Evolutionary conservation across 2,797 vertebrate species (phyloP).

Genomic region (Leucoraja ocellata): DNA sequence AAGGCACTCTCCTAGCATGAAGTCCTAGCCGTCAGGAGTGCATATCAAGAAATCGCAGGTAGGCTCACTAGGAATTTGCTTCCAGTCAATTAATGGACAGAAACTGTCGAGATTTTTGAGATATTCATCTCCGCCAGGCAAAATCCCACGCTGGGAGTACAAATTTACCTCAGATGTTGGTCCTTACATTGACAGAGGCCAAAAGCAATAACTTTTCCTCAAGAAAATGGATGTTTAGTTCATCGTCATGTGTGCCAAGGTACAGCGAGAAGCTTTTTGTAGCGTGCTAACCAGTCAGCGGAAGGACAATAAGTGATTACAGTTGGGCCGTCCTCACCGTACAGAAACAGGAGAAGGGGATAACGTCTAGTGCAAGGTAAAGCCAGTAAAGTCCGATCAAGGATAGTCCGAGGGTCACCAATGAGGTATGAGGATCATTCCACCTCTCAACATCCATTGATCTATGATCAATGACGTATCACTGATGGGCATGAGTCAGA

Average conservation of each 20-base stretch:
- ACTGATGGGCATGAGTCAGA: too few species aligned
- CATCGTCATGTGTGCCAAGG: too few species aligned
- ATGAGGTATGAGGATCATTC: background rate
- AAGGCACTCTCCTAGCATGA: background rate
- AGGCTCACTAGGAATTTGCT: background rate
- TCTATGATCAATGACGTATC: too few species aligned
- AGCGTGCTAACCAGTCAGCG: too few species aligned
- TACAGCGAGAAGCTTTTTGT: too few species aligned
- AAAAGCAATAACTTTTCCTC: slow-evolving; percentile 12
- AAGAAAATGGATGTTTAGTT: background rate
- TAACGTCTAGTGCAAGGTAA: too few species aligned
- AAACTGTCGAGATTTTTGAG: background rate
- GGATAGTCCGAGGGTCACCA: too few species aligned
- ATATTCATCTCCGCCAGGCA: slow-evolving; percentile 13
- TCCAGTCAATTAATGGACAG: slow-evolving; percentile 7
- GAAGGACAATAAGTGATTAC: too few species aligned
- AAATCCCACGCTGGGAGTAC: background rate
- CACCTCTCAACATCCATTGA: background rate
- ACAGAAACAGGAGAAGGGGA: too few species aligned
- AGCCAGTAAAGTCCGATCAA: too few species aligned
- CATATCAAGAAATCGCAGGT: background rate
- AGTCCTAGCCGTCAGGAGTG: background rate
- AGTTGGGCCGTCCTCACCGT: too few species aligned
- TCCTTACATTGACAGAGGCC: background rate
- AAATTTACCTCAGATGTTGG: slow-evolving; percentile 10